Base-by-base conservation (phyloP, 2,888 invertebrate genomes). In the Metacarcinus magister region DNA sequence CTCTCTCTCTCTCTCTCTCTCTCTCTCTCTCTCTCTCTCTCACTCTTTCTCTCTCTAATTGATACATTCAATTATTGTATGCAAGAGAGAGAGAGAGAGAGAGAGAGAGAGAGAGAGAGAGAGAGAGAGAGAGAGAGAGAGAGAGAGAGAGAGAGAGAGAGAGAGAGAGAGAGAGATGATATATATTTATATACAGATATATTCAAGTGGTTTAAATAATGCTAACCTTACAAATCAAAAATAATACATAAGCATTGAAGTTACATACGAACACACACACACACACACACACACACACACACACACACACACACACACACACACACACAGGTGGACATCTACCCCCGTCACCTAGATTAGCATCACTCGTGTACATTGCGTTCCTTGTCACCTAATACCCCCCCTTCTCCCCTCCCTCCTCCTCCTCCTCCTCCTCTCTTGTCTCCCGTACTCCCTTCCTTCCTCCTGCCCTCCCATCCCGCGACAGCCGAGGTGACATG, bases 251-350 rank as follows among this genome's bases (percentile, higher is more conserved):
- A 82, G 82, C 7, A 82, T 32, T 13, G 32, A 28, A 13, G 23
- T 44, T 8, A 91, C 91, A 91, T 44, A 91, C 91, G 44, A 44
- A 44, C 91, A 91, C 91, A 91, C 91, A 44, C 91, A 91, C 91
- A 91, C 91, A 91, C 44, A 91, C 91, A 91, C 67, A 39, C 43
- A 32, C 67, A 93, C 32, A 60, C 54, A 60, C 54, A 28, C 28
- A 10, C n/a, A 54, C 67, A 60, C 10, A 60, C 23, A 54, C 48
- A 92, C 89, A 89, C 89, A 89, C 89, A 89, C 89, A 91, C 43
- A 91, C 91, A 43, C 43, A 91, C 46, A 44, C 19, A n/a, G 44
- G 44, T 7, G 23, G 3, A 46, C 43, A 91, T 43, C 32, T 10
- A 2, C 3, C 5, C 43, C 91, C 91, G 23, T 46, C 43, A 91